Evolutionary conservation across 1,140 invertebrate species (phyloP).

Genomic region (Tenebrio molitor): DNA sequence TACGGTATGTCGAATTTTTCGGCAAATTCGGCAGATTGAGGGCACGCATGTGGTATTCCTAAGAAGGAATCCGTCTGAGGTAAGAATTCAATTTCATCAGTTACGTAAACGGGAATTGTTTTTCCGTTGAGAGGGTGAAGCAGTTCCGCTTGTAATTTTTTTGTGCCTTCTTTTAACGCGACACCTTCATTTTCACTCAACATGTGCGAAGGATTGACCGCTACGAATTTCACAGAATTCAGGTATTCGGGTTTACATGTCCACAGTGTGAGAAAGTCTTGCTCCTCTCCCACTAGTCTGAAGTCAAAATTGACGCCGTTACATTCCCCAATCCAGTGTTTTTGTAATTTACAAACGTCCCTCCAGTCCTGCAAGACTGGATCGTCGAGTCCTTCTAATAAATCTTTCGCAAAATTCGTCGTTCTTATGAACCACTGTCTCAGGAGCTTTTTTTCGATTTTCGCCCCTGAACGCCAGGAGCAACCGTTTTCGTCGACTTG

Average conservation of each 20-base stretch:
- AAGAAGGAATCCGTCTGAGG: constrained; percentile 72
- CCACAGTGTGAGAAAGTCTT: constrained; percentile 78
- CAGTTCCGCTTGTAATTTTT: constrained; percentile 69
- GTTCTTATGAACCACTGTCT: constrained; percentile 97
- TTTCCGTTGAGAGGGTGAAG: constrained; percentile 83
- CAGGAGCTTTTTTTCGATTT: constrained; percentile 90
- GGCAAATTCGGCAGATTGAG: constrained; percentile 73
- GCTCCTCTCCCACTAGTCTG: constrained; percentile 68
- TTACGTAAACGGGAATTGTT: constrained; percentile 80
- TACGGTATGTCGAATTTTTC: constrained; percentile 67
- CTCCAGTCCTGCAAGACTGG: constrained; percentile 80
- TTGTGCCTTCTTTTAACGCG: constrained; percentile 53
- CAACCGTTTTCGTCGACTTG: constrained; percentile 93
- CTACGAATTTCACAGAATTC: constrained; percentile 77
- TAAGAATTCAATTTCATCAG: constrained; percentile 73
- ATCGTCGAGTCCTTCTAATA: constrained; percentile 81
- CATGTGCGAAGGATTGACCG: constrained; percentile 70
- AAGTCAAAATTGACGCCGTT: constrained; percentile 86
- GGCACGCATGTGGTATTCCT: constrained; percentile 66
- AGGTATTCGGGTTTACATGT: constrained; percentile 83
- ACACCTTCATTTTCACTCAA: constrained; percentile 66
- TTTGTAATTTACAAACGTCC: constrained; percentile 92
- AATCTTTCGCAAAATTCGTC: constrained; percentile 87
- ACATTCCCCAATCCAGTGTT: constrained; percentile 96
- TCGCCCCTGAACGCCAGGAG: constrained; percentile 97